phyloP scores from a whole-genome alignment of 2,113 vertebrate genomes.

The Calyptommatus sinebrachiatus region DNA sequence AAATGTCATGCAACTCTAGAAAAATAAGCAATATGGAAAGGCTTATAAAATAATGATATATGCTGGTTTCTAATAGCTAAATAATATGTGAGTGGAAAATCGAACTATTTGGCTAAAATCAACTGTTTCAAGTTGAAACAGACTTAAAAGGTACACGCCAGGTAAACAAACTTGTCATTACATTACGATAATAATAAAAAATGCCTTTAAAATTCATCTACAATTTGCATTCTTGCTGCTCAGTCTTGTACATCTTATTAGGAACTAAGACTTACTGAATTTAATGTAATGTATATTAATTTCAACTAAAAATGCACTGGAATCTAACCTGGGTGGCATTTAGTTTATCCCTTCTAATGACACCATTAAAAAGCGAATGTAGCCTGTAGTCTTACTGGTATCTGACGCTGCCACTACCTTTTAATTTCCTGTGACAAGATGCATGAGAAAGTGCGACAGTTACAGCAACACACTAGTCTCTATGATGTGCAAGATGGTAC shows the following conservation, averaged over 20 bases:
- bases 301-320: neutral
- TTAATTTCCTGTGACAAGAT: neutral
- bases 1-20: neutral
- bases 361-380: neutral
- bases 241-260: neutral
- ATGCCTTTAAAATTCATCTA: neutral
- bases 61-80: neutral
- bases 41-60: neutral
- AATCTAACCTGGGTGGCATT: neutral
- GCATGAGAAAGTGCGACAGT: neutral
- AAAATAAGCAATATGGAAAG: neutral
- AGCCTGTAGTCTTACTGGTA: neutral
- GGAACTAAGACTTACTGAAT: neutral
- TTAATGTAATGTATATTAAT: neutral
- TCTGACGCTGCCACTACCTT: slow-evolving; percentile 13
- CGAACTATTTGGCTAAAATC: neutral
- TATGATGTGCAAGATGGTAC: neutral
- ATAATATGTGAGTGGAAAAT: neutral
- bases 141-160: neutral
- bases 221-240: neutral
- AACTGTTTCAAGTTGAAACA: neutral
- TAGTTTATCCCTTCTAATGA: neutral
- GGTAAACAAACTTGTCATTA: neutral
- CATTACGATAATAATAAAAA: no score
- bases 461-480: neutral